Percentiles rank a stretch among this genome's conserved stretches.
Conservation (phyloP, 2,113 vertebrate genomes). For the Halichoerus grypus region DNA sequence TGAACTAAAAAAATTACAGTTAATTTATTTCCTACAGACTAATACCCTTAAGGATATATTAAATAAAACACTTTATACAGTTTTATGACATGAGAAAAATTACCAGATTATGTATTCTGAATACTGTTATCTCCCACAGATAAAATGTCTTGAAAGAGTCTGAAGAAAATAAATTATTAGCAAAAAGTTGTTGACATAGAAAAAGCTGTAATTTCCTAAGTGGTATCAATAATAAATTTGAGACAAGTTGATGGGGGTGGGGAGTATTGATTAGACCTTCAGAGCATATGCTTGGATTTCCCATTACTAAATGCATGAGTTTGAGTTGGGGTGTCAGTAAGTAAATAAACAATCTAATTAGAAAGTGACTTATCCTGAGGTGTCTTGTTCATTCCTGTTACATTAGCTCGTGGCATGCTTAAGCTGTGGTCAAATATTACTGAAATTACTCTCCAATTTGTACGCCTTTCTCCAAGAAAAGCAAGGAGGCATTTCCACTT, state of each 20-base stretch:
- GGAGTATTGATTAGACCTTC: background rate
- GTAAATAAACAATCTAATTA: background rate
- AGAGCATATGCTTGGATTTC: conserved; percentile 27
- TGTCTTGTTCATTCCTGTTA: background rate
- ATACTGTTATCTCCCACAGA: background rate
- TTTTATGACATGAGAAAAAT: background rate
- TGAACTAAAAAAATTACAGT: background rate
- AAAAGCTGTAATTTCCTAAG: background rate
- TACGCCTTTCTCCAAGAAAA: background rate
- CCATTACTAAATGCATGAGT: background rate
- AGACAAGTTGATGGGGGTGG: background rate
- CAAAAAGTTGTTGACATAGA: background rate
- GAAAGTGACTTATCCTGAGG: background rate
- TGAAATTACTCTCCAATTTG: background rate
- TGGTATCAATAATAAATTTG: conserved; percentile 18
- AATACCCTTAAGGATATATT: background rate
- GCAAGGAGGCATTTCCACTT: background rate
- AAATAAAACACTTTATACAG: background rate
- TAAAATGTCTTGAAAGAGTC: background rate
- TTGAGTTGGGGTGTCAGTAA: background rate
- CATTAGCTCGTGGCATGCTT: background rate
- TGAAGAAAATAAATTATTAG: conserved; percentile 36
- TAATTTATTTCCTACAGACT: background rate
- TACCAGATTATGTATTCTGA: background rate
- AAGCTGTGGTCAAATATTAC: background rate